Evolutionary conservation across 2,888 invertebrate species (phyloP).

Genomic region (Drosophila stalkeri): DNA sequence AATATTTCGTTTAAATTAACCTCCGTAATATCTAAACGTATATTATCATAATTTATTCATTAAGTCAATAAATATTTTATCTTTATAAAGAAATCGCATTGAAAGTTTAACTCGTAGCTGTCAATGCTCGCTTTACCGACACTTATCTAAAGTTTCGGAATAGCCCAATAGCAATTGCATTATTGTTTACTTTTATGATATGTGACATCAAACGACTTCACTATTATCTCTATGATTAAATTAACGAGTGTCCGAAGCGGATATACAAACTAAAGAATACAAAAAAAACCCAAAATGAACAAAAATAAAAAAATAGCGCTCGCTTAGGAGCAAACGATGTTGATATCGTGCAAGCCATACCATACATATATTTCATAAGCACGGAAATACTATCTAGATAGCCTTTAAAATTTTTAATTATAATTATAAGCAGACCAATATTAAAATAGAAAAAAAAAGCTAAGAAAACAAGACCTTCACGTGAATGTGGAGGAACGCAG

Average conservation of each 20-base stretch:
- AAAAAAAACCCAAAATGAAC: too few species aligned
- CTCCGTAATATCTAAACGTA: not conserved
- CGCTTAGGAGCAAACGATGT: slow-evolving; percentile 4
- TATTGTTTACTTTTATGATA: slow-evolving; percentile 41
- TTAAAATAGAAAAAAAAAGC: slow-evolving; percentile 16
- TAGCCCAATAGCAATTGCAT: slow-evolving; percentile 12
- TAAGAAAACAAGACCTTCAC: slow-evolving; percentile 19
- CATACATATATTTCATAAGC: slow-evolving; percentile 10
- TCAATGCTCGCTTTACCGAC: not conserved
- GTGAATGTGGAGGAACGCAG: not conserved
- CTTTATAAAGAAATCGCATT: not conserved
- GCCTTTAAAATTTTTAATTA: slow-evolving; percentile 43
- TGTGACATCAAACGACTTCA: slow-evolving; percentile 42
- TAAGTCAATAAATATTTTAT: not conserved
- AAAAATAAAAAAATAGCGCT: slow-evolving; percentile 3
- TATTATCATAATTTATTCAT: slow-evolving; percentile 6
- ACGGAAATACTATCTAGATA: slow-evolving; percentile 38
- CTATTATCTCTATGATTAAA: slow-evolving; percentile 55
- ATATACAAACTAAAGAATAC: slow-evolving; percentile 46
- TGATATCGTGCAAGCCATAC: slow-evolving; percentile 11
- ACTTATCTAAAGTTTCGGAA: slow-evolving; percentile 16
- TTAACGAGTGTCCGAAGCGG: slow-evolving; percentile 61
- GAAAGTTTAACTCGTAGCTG: not conserved
- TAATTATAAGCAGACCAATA: slow-evolving; percentile 20
- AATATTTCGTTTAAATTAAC: not conserved